A percentile compares a stretch with the other conserved stretches of the same genome.
Conservation (phyloP, 2,888 invertebrate species). For the Celastrina argiolus region DNA sequence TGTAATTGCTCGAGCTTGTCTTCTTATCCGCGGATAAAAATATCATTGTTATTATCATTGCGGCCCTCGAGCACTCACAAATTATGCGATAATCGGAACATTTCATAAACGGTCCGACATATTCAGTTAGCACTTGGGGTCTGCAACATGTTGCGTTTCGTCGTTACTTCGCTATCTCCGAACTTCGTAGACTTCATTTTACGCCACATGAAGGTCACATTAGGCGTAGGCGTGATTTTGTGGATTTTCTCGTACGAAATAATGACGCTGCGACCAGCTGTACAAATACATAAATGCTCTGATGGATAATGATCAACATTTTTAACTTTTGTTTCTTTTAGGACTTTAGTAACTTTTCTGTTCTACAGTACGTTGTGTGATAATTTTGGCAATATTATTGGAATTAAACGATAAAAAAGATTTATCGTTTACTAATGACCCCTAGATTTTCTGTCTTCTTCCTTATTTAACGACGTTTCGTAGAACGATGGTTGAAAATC, state of each 20-base stretch:
- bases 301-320: too few species aligned
- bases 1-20: slow-evolving; percentile 6
- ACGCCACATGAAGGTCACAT: neutral
- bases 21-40: neutral
- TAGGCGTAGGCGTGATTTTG: neutral
- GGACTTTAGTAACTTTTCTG: neutral
- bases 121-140: neutral
- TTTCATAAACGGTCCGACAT: neutral
- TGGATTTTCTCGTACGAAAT: neutral
- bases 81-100: neutral
- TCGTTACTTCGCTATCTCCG: too few species aligned
- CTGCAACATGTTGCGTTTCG: neutral
- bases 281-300: neutral
- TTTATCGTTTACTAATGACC: too few species aligned
- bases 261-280: neutral
- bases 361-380: too few species aligned
- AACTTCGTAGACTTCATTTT: neutral
- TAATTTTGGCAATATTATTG: too few species aligned
- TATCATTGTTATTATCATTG: neutral
- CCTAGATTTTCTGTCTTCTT: too few species aligned
- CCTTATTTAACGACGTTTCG: too few species aligned
- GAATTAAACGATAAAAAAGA: too few species aligned
- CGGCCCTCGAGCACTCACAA: neutral
- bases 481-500: too few species aligned
- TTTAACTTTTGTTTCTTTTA: neutral